Percentiles rank a stretch among this genome's conserved stretches.
These are phyloP conservation scores for Ochropacha duplaris DNA, from an alignment of 2,888 invertebrate species.

Conservation along the genomic window DNA sequence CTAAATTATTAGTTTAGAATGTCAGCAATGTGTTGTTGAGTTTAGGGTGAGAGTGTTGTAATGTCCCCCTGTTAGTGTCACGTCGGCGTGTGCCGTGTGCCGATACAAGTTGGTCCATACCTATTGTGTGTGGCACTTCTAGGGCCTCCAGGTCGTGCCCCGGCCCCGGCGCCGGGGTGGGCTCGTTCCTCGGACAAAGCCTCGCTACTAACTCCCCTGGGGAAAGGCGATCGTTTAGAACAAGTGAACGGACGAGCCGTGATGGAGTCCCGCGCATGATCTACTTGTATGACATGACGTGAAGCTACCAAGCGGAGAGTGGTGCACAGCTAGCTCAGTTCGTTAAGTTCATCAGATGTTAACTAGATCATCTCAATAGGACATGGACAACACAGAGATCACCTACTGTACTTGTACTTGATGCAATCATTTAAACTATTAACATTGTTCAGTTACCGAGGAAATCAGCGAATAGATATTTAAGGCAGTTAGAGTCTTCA, in stretches of 20 bases:
- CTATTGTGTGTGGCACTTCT: slow-evolving; percentile 27
- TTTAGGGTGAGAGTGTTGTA: slow-evolving; percentile 9
- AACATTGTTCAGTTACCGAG: slow-evolving; percentile 80
- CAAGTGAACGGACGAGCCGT: not conserved
- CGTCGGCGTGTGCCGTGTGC: slow-evolving; percentile 23
- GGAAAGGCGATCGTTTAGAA: slow-evolving; percentile 47
- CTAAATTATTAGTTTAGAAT: slow-evolving; percentile 20
- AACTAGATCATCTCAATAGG: slow-evolving; percentile 57
- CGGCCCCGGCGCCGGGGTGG: slow-evolving; percentile 8
- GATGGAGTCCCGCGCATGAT: not conserved
- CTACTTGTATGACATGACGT: not conserved
- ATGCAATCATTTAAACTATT: slow-evolving; percentile 42
- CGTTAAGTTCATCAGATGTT: slow-evolving; percentile 42
- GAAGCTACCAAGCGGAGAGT: slow-evolving; percentile 23
- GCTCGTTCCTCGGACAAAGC: slow-evolving; percentile 52
- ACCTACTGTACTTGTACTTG: slow-evolving; percentile 51
- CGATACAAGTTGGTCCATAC: slow-evolving; percentile 33
- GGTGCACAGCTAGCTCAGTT: slow-evolving; percentile 49
- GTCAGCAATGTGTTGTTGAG: not conserved
- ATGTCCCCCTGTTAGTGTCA: slow-evolving; percentile 19
- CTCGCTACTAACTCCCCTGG: slow-evolving; percentile 69
- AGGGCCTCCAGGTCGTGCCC: slow-evolving; percentile 18
- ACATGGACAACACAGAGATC: slow-evolving; percentile 74
- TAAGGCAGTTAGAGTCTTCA: slow-evolving; percentile 87
- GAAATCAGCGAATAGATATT: slow-evolving; percentile 86